Evolutionary conservation across 2,113 vertebrate genomes (phyloP).

Genomic region (Bubo bubo): DNA sequence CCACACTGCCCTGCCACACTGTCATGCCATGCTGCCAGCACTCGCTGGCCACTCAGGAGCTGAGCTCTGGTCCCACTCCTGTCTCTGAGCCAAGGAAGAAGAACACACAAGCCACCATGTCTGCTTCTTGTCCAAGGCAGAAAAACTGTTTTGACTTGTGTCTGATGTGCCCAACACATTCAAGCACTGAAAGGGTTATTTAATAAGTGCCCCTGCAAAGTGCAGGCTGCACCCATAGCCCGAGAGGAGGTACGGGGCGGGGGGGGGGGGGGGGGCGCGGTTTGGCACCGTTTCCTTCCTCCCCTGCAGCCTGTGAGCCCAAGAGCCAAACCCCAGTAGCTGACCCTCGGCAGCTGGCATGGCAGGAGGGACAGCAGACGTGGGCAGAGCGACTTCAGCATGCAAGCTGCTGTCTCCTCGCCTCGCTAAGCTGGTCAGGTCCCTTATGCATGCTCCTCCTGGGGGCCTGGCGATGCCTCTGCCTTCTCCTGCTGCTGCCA

Average conservation of each 20-base stretch:
- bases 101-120: accelerated
- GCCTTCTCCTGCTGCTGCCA: neutral
- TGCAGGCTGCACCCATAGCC: neutral
- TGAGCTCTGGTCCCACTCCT: neutral
- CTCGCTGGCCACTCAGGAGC: accelerated
- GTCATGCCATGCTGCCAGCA: neutral
- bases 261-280: neutral
- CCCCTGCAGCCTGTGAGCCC: neutral
- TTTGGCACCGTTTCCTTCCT: neutral
- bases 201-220: neutral
- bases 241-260: neutral
- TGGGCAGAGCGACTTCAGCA: neutral
- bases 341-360: neutral
- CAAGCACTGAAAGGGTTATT: neutral
- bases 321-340: neutral
- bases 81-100: neutral
- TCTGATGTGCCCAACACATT: neutral
- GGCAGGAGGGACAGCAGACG: neutral
- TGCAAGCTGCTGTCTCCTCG: neutral
- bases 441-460: neutral
- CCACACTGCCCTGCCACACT: accelerated
- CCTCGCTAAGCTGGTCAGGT: accelerated
- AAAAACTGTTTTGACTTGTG: neutral
- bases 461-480: accelerated
- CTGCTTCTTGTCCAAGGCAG: neutral